phyloP scores from a whole-genome alignment of 2,888 invertebrate genomes.

The Phortica magna region DNA sequence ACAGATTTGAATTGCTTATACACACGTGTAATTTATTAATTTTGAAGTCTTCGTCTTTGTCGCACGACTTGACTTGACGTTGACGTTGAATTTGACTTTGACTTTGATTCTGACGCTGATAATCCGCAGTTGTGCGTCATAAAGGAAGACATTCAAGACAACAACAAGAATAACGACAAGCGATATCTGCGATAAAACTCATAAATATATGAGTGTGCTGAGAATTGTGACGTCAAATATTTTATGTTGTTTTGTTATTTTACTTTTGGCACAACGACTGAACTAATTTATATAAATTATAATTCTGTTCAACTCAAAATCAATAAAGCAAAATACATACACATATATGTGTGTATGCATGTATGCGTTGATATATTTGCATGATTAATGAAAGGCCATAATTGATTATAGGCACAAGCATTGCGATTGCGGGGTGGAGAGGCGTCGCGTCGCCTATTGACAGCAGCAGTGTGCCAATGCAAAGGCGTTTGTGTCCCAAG shows the following conservation, averaged over 20 bases:
- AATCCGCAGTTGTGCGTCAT: slow-evolving; percentile 37
- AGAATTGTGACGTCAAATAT: slow-evolving; percentile 19
- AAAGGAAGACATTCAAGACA: slow-evolving; percentile 1
- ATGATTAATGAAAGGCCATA: slow-evolving; percentile 69
- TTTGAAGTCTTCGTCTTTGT: not conserved
- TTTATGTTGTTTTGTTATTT: slow-evolving; percentile 34
- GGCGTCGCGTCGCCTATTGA: slow-evolving; percentile 36
- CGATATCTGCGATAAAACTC: not conserved
- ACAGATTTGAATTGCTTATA: no score
- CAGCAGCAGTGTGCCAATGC: slow-evolving; percentile 33
- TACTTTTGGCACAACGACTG: slow-evolving; percentile 52
- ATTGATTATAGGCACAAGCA: slow-evolving; percentile 55
- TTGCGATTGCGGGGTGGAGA: not conserved
- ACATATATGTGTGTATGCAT: not conserved
- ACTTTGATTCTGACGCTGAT: slow-evolving; percentile 55
- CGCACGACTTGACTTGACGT: not conserved
- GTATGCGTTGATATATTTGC: slow-evolving; percentile 57
- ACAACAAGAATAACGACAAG: not conserved
- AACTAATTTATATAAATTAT: slow-evolving; percentile 31
- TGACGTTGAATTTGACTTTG: not conserved
- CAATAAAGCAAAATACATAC: slow-evolving; percentile 47
- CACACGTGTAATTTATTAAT: slow-evolving; percentile 4
- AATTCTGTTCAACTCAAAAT: slow-evolving; percentile 49
- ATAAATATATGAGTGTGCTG: not conserved
- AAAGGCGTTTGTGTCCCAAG: not conserved